phyloP scores from a whole-genome alignment of 2,113 vertebrate genomes.

The Percina caprodes region DNA sequence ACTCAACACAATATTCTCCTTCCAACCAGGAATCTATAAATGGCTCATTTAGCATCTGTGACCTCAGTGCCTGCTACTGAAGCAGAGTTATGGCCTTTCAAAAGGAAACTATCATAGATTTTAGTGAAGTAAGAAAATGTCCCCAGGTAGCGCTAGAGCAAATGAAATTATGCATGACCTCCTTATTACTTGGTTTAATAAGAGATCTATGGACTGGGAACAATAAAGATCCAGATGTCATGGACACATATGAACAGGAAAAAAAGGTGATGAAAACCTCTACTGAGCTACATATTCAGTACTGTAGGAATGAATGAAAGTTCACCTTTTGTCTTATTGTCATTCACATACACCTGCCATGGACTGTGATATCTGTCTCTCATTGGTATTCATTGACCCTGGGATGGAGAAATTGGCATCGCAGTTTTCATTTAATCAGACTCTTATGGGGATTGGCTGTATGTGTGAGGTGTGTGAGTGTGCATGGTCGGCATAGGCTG shows the following conservation, averaged over 20 bases:
- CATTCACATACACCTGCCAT: slow-evolving; percentile 51
- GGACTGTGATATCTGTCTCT: slow-evolving; percentile 77
- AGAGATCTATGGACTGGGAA: slow-evolving; percentile 79
- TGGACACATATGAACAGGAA: slow-evolving; percentile 61
- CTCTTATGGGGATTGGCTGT: slow-evolving; percentile 81
- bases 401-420: slow-evolving; percentile 88
- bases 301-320: slow-evolving; percentile 36
- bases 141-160: slow-evolving; percentile 80
- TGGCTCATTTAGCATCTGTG: slow-evolving; percentile 84
- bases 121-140: slow-evolving; percentile 86
- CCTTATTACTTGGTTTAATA: slow-evolving; percentile 83
- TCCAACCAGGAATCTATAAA: slow-evolving; percentile 81
- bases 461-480: slow-evolving; percentile 69
- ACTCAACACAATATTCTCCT: slow-evolving; percentile 79
- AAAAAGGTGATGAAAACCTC: slow-evolving; percentile 40
- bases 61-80: slow-evolving; percentile 80
- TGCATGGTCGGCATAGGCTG: slow-evolving; percentile 79
- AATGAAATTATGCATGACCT: slow-evolving; percentile 86
- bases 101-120: slow-evolving; percentile 85
- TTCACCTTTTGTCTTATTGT: slow-evolving; percentile 41
- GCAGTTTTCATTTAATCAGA: slow-evolving; percentile 93
- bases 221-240: slow-evolving; percentile 78
- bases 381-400: slow-evolving; percentile 93
- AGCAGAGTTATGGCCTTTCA: slow-evolving; percentile 82
- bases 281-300: slow-evolving; percentile 30